phyloP scores from a whole-genome alignment of 2,888 invertebrate genomes.

The Bombylius major region DNA sequence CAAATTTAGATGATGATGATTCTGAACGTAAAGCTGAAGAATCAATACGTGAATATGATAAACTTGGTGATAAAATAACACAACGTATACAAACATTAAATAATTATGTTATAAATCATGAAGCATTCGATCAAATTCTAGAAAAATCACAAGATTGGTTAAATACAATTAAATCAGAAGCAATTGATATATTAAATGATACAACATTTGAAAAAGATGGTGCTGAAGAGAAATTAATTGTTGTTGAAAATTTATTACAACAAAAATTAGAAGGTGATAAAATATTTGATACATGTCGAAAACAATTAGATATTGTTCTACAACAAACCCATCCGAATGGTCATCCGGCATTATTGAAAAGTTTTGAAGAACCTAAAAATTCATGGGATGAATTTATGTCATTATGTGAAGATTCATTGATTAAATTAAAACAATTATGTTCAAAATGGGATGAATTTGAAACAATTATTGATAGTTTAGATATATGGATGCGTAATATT shows the following conservation, averaged over 20 bases:
- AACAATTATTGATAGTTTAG: slow-evolving; percentile 60
- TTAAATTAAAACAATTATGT: slow-evolving; percentile 60
- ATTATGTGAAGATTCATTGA: slow-evolving; percentile 56
- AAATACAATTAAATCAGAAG: slow-evolving; percentile 64
- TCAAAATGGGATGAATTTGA: slow-evolving; percentile 74
- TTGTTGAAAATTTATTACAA: slow-evolving; percentile 61
- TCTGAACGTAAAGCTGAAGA: slow-evolving; percentile 60
- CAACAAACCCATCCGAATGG: slow-evolving; percentile 65
- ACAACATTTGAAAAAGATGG: slow-evolving; percentile 66
- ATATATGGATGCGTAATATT: slow-evolving; percentile 73
- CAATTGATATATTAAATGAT: slow-evolving; percentile 63
- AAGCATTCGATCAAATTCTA: slow-evolving; percentile 65
- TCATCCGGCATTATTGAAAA: slow-evolving; percentile 57
- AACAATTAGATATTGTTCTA: slow-evolving; percentile 57
- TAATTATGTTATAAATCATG: slow-evolving; percentile 66
- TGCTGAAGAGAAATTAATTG: slow-evolving; percentile 58
- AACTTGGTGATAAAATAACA: slow-evolving; percentile 52
- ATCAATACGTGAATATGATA: slow-evolving; percentile 59
- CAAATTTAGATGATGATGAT: slow-evolving; percentile 65
- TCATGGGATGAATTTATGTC: slow-evolving; percentile 64
- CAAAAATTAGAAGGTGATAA: slow-evolving; percentile 63
- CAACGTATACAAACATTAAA: slow-evolving; percentile 54
- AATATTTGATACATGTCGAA: slow-evolving; percentile 54
- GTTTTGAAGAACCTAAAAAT: slow-evolving; percentile 58
- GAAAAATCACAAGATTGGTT: slow-evolving; percentile 77